Base-by-base conservation (phyloP, 2,888 invertebrate genomes). In the Euclidia mi region DNA sequence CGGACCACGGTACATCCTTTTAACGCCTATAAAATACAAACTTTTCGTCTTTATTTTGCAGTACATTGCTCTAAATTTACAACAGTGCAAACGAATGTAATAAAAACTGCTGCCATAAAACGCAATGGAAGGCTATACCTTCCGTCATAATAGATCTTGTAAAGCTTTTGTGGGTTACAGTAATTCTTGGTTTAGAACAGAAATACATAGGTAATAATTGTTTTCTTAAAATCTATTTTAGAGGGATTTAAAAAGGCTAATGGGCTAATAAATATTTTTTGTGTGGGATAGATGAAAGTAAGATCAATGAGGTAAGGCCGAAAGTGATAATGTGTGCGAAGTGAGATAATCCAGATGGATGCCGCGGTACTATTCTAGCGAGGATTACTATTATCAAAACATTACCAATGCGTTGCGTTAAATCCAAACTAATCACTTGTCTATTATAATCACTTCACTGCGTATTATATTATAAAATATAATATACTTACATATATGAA, bases 261-360 rank as follows among this genome's bases (percentile, higher is more conserved):
- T 50, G 48, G 38, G 7, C 2, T 61, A 56, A 64, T 64, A 68
- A 66, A 64, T 66, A 71, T 63, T 68, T 66, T 35, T 25, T 25
- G 46, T 60, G 53, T 56, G 29, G 42, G 61, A 64, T 58, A 57
- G 63, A 70, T 67, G 67, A 69, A 55, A 79, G 64, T 75, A 76
- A 76, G 79, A 82, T 83, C 72, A 76, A 83, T 76, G 76, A 69
- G 70, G 69, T n/a, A n/a, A n/a, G 65, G 63, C 53, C 57, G 49
- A 65, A 65, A 69, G 67, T 69, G 72, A 66, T 72, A 65, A 76
- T 67, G 71, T 71, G 70, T 72, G 71, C 69, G 64, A 67, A 65
- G 71, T 53, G 71, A 76, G 75, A 71, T 71, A 68, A 73, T 65
- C 79, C 81, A 81, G 79, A 76, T 65, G 64, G 57, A 61, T 43